Evolutionary conservation across 2,797 vertebrate genomes (phyloP).

Genomic region (Enteromius anoplus): DNA sequence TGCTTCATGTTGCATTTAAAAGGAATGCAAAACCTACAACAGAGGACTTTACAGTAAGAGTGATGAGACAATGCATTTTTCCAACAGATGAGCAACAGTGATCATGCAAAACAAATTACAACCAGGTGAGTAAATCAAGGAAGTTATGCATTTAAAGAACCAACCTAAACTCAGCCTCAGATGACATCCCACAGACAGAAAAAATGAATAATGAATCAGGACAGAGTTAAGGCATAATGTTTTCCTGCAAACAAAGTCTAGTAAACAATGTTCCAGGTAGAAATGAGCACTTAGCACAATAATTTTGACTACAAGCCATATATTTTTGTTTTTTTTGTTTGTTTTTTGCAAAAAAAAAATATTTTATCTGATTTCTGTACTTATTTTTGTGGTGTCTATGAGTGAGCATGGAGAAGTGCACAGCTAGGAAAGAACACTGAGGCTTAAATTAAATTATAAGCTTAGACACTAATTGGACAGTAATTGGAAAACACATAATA

Average conservation of each 20-base stretch:
- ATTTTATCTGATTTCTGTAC: not conserved
- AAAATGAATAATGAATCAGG: not conserved
- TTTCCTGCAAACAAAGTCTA: not conserved
- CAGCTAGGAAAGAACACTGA: not conserved
- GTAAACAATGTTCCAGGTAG: not conserved
- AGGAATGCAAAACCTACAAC: not conserved
- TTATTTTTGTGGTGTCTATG: not conserved
- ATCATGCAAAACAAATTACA: not conserved
- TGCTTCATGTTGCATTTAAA: not conserved
- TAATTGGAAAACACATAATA: slow-evolving; percentile 35
- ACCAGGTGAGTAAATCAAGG: not conserved
- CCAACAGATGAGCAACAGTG: not conserved
- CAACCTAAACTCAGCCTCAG: not conserved
- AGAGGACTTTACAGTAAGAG: not conserved
- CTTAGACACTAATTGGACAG: not conserved
- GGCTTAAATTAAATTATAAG: not conserved
- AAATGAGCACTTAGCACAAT: not conserved
- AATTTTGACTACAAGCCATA: not conserved
- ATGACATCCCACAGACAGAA: not conserved
- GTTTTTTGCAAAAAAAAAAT: no score
- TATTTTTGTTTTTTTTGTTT: not conserved
- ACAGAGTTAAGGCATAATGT: not conserved
- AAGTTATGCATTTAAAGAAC: not conserved
- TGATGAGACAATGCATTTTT: not conserved
- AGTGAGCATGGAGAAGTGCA: not conserved